Percentiles rank a stretch among this genome's conserved stretches.
Conservation (phyloP, 1,140 invertebrate species). For the Chrysomallon squamiferum region DNA sequence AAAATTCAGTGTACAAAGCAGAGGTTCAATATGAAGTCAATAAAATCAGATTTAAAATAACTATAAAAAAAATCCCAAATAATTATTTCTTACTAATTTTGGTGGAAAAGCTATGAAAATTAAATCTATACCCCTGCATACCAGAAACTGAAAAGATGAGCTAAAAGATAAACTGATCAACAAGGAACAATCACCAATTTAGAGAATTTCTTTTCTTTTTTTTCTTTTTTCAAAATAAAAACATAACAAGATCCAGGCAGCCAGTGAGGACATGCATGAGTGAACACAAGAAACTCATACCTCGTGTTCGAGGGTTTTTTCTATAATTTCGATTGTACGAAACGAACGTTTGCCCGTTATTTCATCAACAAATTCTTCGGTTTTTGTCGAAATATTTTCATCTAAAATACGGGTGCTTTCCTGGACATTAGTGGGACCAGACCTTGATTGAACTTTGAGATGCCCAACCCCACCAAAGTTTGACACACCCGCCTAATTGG, state of each 20-base stretch:
- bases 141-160: no score
- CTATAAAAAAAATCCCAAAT: no score
- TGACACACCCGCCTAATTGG: neutral
- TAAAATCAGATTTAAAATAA: no score
- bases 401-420: conserved; percentile 88
- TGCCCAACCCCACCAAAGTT: conserved; percentile 11
- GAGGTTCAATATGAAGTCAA: no score
- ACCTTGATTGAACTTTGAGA: conserved; percentile 80
- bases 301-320: conserved; percentile 95
- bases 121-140: no score
- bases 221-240: no score
- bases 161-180: no score
- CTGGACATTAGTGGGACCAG: conserved; percentile 77
- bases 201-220: no score
- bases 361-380: conserved; percentile 87
- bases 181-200: no score
- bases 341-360: conserved; percentile 82
- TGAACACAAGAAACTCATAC: conserved; percentile 68
- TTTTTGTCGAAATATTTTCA: conserved; percentile 84
- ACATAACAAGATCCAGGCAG: neutral
- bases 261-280: neutral
- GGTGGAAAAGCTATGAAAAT: no score
- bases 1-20: no score
- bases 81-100: no score
- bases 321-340: conserved; percentile 89